phyloP scores from a whole-genome alignment of 2,113 vertebrate genomes.

The Microcebus lehilahytsara region DNA sequence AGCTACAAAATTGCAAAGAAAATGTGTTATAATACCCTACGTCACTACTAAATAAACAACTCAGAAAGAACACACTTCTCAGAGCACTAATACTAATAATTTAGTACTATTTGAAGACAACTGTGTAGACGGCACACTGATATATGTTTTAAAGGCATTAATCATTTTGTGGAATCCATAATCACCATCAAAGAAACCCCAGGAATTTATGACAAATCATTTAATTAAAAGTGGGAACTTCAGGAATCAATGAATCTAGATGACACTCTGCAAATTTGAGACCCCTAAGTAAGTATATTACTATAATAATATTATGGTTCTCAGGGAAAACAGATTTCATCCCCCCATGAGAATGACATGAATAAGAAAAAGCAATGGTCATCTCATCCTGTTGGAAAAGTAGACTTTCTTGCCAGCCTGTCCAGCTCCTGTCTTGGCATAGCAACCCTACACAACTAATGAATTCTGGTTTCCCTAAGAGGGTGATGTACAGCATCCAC shows the following conservation, averaged over 20 bases:
- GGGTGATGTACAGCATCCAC: neutral
- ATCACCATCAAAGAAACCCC: neutral
- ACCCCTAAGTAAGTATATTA: neutral
- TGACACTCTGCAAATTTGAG: neutral
- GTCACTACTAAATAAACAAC: neutral
- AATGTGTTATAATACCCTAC: neutral
- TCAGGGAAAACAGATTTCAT: conserved; percentile 41
- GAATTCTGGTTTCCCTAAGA: conserved; percentile 35
- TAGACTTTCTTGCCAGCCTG: neutral
- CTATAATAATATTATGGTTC: neutral
- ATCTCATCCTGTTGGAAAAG: neutral
- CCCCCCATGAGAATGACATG: neutral
- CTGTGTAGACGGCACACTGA: neutral
- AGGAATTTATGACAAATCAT: neutral
- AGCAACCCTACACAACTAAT: neutral
- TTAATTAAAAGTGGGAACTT: conserved; percentile 41
- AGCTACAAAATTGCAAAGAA: neutral
- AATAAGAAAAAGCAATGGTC: neutral
- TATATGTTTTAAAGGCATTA: neutral
- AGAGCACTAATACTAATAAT: neutral
- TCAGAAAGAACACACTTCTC: neutral
- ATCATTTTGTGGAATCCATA: conserved; percentile 8
- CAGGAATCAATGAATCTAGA: conserved; percentile 17
- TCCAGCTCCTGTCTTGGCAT: neutral
- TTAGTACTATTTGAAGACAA: neutral